phyloP scores from a whole-genome alignment of 2,113 vertebrate genomes.

The Holacanthus passer region DNA sequence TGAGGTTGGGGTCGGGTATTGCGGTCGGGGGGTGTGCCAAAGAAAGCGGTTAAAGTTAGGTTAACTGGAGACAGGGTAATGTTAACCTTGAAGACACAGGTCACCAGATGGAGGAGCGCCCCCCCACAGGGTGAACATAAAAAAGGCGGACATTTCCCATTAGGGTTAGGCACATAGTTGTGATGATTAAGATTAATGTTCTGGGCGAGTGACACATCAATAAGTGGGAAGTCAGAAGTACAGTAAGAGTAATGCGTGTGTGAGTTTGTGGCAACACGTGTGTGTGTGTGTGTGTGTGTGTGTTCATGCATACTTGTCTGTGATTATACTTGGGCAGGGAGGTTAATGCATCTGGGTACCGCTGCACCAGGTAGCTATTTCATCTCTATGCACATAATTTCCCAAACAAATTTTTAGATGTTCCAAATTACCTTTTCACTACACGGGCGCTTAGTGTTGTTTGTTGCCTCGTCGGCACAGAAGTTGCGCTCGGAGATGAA shows the following conservation, averaged over 20 bases:
- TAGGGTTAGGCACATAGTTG: not conserved
- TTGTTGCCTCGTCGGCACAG: conserved; percentile 40
- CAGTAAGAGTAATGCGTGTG: not conserved
- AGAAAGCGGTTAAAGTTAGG: too few species aligned
- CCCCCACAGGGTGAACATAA: too few species aligned
- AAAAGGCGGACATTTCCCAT: too few species aligned
- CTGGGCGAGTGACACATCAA: not conserved
- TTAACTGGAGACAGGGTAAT: too few species aligned
- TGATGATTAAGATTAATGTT: not conserved
- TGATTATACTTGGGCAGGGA: conserved; percentile 12
- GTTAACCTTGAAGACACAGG: too few species aligned
- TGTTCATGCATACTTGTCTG: conserved; percentile 15
- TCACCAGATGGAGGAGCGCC: too few species aligned
- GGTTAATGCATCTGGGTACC: conserved; percentile 41
- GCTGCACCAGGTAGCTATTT: conserved; percentile 36
- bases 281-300: not conserved
- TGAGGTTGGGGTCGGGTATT: not conserved
- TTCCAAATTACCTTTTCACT: conserved; percentile 55
- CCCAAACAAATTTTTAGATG: conserved; percentile 47
- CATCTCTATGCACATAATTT: conserved; percentile 48
- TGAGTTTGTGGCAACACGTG: not conserved
- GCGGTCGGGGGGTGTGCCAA: too few species aligned
- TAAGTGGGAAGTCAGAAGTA: not conserved
- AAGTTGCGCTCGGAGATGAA: conserved; percentile 57
- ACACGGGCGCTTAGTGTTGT: conserved; percentile 30